Evolutionary conservation across 2,113 vertebrate genomes (phyloP).

Genomic region (Boleophthalmus pectinirostris): DNA sequence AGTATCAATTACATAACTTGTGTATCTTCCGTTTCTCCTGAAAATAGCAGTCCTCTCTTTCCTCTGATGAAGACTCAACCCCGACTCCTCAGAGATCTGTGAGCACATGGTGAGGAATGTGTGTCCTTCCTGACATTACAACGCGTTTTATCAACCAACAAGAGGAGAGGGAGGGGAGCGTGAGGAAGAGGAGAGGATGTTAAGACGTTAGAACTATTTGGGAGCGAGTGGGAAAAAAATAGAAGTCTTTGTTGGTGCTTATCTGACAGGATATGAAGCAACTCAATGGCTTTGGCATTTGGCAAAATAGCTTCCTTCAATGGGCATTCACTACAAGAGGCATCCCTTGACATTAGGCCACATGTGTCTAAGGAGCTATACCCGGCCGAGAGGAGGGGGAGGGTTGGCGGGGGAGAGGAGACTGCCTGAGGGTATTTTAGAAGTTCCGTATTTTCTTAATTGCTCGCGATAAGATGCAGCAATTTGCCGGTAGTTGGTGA

Average conservation of each 20-base stretch:
- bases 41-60: conserved; percentile 12
- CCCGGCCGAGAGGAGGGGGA: conserved; percentile 23
- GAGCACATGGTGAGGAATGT: conserved; percentile 72
- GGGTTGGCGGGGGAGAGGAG: conserved; percentile 47
- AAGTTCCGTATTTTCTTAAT: conserved; percentile 75
- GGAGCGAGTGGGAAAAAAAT: conserved; percentile 61
- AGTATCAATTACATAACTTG: background rate
- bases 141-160: conserved; percentile 75
- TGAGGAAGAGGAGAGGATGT: conserved; percentile 70
- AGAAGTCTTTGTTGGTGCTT: conserved; percentile 76
- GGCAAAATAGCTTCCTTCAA: conserved; percentile 81
- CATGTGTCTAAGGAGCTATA: conserved; percentile 53
- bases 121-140: conserved; percentile 80
- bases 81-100: conserved; percentile 65
- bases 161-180: conserved; percentile 58
- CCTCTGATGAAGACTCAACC: conserved; percentile 48
- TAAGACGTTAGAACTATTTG: conserved; percentile 69
- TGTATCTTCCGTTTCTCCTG: background rate
- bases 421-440: conserved; percentile 72
- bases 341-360: conserved; percentile 65
- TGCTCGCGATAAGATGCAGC: conserved; percentile 72
- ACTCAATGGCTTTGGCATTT: conserved; percentile 77
- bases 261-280: conserved; percentile 83
- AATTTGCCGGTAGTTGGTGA: conserved; percentile 74
- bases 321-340: conserved; percentile 68